These are phyloP conservation scores for Ptychadena robeensis DNA, from an alignment of 2,797 vertebrate species.

Conservation along the genomic window DNA sequence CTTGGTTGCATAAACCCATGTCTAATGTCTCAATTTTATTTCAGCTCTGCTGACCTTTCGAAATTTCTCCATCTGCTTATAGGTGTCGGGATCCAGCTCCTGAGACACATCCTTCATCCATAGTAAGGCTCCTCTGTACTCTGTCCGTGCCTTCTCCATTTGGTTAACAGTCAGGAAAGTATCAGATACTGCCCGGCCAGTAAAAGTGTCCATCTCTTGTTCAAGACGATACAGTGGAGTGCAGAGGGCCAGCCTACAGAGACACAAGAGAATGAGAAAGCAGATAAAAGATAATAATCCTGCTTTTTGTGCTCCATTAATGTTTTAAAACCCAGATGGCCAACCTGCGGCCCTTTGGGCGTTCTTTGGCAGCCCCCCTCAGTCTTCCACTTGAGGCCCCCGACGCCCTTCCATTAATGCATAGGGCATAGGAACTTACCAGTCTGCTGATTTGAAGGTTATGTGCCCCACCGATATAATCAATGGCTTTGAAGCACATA, in stretches of 20 bases:
- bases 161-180: slow-evolving; percentile 80
- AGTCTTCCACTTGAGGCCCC: too few species aligned
- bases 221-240: slow-evolving; percentile 81
- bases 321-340: too few species aligned
- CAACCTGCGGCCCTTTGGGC: too few species aligned
- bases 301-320: not conserved
- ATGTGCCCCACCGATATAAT: too few species aligned
- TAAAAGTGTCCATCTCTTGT: slow-evolving; percentile 85
- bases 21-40: too few species aligned
- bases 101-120: slow-evolving; percentile 88
- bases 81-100: slow-evolving; percentile 85
- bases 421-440: too few species aligned
- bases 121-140: slow-evolving; percentile 83
- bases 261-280: slow-evolving; percentile 27
- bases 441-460: too few species aligned
- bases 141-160: slow-evolving; percentile 83
- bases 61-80: slow-evolving; percentile 88
- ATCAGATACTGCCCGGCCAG: slow-evolving; percentile 81
- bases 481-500: too few species aligned
- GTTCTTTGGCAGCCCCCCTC: too few species aligned
- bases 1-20: too few species aligned
- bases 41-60: slow-evolving; percentile 75
- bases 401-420: too few species aligned
- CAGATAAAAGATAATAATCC: not conserved
- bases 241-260: slow-evolving; percentile 77